Conservation (phyloP, 2,113 vertebrate genomes). For the Aix galericulata region DNA sequence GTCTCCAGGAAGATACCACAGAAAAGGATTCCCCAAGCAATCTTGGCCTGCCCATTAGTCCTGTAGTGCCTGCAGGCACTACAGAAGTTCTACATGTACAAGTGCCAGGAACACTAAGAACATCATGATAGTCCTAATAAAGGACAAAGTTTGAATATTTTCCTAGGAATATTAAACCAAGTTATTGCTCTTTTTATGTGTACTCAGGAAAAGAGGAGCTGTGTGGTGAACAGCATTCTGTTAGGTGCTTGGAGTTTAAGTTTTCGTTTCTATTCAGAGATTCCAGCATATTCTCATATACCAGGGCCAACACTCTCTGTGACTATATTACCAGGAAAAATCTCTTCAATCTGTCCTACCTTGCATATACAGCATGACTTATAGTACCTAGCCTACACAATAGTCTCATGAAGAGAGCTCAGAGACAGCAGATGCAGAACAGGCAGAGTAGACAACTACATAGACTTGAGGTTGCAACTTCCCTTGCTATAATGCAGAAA, state of each 20-base stretch:
- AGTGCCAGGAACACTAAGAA: neutral
- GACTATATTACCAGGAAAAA: neutral
- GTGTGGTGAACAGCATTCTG: neutral
- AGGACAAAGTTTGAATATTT: neutral
- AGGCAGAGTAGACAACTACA: accelerated
- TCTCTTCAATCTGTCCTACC: neutral
- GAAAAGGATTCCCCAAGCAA: neutral
- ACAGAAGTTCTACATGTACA: neutral
- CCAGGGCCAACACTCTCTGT: accelerated
- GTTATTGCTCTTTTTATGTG: neutral
- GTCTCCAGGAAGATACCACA: neutral
- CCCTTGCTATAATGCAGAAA: neutral
- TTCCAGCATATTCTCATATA: neutral
- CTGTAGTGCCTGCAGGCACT: neutral
- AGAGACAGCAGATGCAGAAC: neutral
- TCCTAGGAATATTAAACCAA: neutral
- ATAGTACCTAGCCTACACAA: neutral
- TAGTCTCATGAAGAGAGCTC: neutral
- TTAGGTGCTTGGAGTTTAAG: neutral
- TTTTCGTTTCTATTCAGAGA: neutral
- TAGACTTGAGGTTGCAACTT: neutral
- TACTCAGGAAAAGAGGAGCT: neutral
- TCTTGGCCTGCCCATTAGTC: neutral
- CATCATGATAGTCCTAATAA: neutral
- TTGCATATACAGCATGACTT: neutral